Conservation (phyloP, 2,888 invertebrate genomes). For the Mellilla xanthometata region DNA sequence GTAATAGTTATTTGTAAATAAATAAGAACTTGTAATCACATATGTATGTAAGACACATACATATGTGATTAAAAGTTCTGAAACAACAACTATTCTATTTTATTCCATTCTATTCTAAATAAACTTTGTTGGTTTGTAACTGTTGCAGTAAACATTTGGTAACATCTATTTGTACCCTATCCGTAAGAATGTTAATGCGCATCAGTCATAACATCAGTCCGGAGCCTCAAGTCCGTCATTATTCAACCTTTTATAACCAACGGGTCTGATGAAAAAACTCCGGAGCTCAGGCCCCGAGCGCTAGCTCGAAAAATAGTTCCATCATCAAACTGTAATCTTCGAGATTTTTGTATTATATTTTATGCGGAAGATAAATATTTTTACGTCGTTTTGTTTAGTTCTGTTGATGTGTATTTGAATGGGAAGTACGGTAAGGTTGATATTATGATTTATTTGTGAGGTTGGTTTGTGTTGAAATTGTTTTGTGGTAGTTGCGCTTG, state of each 20-base stretch:
- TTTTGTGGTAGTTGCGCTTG: too few species aligned
- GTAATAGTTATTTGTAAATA: too few species aligned
- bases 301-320: constrained; percentile 15
- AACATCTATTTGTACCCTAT: constrained; percentile 10
- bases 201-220: constrained; percentile 20
- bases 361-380: constrained; percentile 11
- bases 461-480: too few species aligned
- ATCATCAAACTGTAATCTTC: constrained; percentile 14
- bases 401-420: not conserved
- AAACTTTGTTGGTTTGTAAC: too few species aligned
- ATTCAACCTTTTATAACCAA: constrained; percentile 21
- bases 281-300: constrained; percentile 7
- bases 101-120: too few species aligned
- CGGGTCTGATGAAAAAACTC: constrained; percentile 12
- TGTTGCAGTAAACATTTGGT: not conserved
- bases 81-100: too few species aligned
- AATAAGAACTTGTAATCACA: too few species aligned
- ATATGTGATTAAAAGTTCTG: too few species aligned
- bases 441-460: too few species aligned
- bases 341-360: constrained; percentile 11
- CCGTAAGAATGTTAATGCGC: constrained; percentile 21
- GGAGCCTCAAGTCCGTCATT: constrained; percentile 15
- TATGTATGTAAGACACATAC: too few species aligned
- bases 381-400: not conserved
- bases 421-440: not conserved